A percentile compares a stretch with the other conserved stretches of the same genome.
Conservation (phyloP, 1,140 invertebrate genomes). For the Aricia agestis region DNA sequence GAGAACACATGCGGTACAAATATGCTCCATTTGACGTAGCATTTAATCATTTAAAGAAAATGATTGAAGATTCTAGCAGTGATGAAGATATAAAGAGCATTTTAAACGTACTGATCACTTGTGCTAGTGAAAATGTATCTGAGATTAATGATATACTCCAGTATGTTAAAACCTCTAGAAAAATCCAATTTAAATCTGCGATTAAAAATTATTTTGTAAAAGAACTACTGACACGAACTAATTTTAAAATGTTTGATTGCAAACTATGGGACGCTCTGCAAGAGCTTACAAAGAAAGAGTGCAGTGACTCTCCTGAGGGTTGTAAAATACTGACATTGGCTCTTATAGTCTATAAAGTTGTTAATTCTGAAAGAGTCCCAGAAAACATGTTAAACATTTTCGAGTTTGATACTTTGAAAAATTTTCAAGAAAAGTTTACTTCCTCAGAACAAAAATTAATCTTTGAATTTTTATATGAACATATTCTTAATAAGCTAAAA, state of each 20-base stretch:
- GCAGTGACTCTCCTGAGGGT: slow-evolving; percentile 30
- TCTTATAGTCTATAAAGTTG: slow-evolving; percentile 43
- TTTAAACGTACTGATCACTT: slow-evolving; percentile 38
- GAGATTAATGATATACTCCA: slow-evolving; percentile 39
- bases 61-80: slow-evolving; percentile 33
- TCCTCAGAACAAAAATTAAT: slow-evolving; percentile 38
- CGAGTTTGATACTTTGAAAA: slow-evolving; percentile 39
- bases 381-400: slow-evolving; percentile 41
- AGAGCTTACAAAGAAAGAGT: slow-evolving; percentile 38
- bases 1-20: slow-evolving; percentile 39
- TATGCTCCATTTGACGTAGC: slow-evolving; percentile 48
- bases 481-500: slow-evolving; percentile 29
- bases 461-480: slow-evolving; percentile 44
- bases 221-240: slow-evolving; percentile 30
- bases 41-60: slow-evolving; percentile 41
- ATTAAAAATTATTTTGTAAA: slow-evolving; percentile 36
- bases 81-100: slow-evolving; percentile 32
- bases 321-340: slow-evolving; percentile 30
- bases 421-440: slow-evolving; percentile 36
- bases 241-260: slow-evolving; percentile 37
- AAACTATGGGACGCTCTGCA: slow-evolving; percentile 42
- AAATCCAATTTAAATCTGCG: slow-evolving; percentile 31
- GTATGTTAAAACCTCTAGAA: slow-evolving; percentile 39
- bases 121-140: slow-evolving; percentile 32
- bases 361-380: slow-evolving; percentile 36